These are phyloP conservation scores for Tortrix viridana DNA, from an alignment of 2,888 invertebrate species.

Conservation along the genomic window DNA sequence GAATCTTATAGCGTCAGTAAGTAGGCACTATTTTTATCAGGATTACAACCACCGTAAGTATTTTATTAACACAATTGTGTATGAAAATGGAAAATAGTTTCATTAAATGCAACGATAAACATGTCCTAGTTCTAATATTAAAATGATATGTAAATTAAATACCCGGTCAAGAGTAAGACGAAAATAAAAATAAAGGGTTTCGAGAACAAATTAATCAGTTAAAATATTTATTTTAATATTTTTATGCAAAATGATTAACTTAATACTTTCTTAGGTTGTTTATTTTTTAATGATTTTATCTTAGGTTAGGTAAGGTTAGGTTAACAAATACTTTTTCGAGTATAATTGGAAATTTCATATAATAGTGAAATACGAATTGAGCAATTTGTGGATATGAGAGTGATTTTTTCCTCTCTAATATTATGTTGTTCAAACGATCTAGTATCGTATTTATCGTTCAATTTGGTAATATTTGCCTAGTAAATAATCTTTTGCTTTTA, in stretches of 20 bases:
- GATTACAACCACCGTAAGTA: background rate
- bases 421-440: too few relatives aligned
- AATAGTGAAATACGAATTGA: too few relatives aligned
- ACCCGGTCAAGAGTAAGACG: constrained; percentile 22
- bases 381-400: too few relatives aligned
- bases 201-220: background rate
- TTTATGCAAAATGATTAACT: background rate
- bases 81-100: constrained; percentile 33
- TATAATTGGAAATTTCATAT: too few relatives aligned
- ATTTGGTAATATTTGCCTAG: background rate
- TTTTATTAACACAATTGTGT: constrained; percentile 12
- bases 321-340: too few relatives aligned
- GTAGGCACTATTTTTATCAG: background rate
- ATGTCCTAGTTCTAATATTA: constrained; percentile 42
- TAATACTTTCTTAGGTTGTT: too few relatives aligned
- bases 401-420: too few relatives aligned
- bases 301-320: too few relatives aligned
- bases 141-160: constrained; percentile 46
- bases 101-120: constrained; percentile 39
- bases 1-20: background rate
- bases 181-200: background rate
- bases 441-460: too few relatives aligned
- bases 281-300: too few relatives aligned
- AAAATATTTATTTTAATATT: background rate
- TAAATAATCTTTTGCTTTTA: background rate